Evolutionary conservation across 2,888 invertebrate species (phyloP).

Genomic region (Allacma fusca): DNA sequence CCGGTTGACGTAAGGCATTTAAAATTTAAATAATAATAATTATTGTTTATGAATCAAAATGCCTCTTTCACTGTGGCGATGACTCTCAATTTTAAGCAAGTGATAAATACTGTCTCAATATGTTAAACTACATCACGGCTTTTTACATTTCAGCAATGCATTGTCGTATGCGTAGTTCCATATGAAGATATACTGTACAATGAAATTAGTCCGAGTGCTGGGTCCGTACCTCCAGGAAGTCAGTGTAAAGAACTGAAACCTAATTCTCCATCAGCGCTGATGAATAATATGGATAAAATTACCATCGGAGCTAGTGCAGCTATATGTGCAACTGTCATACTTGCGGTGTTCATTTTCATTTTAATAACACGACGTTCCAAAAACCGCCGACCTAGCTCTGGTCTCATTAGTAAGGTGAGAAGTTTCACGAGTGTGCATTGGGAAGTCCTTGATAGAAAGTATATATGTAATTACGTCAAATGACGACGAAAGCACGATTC

Average conservation of each 20-base stretch:
- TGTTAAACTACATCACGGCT: too few relatives aligned
- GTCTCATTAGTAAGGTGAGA: slow-evolving; percentile 58
- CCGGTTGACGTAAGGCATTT: slow-evolving; percentile 76
- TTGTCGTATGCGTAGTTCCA: slow-evolving; percentile 91
- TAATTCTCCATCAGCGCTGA: slow-evolving; percentile 78
- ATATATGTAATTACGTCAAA: too few relatives aligned
- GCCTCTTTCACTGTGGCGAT: too few relatives aligned
- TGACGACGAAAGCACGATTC: too few relatives aligned
- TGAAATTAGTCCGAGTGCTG: slow-evolving; percentile 65
- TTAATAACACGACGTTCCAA: slow-evolving; percentile 77
- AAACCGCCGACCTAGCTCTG: slow-evolving; percentile 51
- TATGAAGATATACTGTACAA: slow-evolving; percentile 73
- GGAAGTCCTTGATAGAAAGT: too few relatives aligned
- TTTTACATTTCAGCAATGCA: slow-evolving; percentile 81
- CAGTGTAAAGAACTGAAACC: slow-evolving; percentile 86
- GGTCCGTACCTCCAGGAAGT: slow-evolving; percentile 78
- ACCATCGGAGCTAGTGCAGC: slow-evolving; percentile 93
- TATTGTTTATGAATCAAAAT: too few relatives aligned
- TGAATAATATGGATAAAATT: slow-evolving; percentile 87
- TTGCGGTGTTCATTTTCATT: slow-evolving; percentile 88
- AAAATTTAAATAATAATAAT: background rate
- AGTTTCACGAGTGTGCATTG: background rate
- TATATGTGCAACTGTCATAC: slow-evolving; percentile 89
- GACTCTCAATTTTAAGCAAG: too few relatives aligned
- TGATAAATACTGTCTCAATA: too few relatives aligned